Evolutionary conservation across 2,113 vertebrate genomes (phyloP).

Genomic region (Myotis yumanensis): DNA sequence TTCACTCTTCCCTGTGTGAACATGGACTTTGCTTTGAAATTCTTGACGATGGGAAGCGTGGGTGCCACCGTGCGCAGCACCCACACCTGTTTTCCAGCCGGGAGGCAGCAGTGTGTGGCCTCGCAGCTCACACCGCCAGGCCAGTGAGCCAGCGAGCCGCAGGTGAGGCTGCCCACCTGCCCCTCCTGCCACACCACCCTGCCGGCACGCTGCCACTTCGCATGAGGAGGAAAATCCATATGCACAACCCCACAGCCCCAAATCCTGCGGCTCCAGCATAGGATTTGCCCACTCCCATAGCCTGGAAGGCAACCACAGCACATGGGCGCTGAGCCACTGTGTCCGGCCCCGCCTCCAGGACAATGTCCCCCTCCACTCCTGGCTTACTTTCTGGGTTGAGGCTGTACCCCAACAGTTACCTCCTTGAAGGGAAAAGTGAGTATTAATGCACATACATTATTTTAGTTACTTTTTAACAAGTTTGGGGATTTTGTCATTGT

Average conservation of each 20-base stretch:
- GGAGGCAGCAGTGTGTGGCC: background rate
- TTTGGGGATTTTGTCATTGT: background rate
- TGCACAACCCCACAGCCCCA: background rate
- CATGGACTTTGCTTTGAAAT: background rate
- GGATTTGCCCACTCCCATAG: background rate
- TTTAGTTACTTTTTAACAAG: background rate
- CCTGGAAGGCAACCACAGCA: background rate
- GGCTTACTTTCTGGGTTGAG: background rate
- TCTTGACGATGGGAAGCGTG: background rate
- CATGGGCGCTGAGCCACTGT: fast-evolving
- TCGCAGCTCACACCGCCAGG: background rate
- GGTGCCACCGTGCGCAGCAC: fast-evolving
- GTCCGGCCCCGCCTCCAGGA: background rate
- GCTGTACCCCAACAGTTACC: background rate
- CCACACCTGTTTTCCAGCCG: background rate
- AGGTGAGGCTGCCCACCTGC: background rate
- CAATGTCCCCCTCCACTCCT: background rate
- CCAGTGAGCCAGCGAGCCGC: too few relatives aligned
- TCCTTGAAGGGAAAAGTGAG: background rate
- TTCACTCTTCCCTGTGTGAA: background rate
- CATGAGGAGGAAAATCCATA: background rate
- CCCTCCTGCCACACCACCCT: background rate
- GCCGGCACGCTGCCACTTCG: background rate
- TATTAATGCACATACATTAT: background rate
- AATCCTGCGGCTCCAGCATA: background rate